A percentile compares a stretch with the other conserved stretches of the same genome.
phyloP scores from a whole-genome alignment of 2,113 vertebrate species.

The Pheucticus melanocephalus region DNA sequence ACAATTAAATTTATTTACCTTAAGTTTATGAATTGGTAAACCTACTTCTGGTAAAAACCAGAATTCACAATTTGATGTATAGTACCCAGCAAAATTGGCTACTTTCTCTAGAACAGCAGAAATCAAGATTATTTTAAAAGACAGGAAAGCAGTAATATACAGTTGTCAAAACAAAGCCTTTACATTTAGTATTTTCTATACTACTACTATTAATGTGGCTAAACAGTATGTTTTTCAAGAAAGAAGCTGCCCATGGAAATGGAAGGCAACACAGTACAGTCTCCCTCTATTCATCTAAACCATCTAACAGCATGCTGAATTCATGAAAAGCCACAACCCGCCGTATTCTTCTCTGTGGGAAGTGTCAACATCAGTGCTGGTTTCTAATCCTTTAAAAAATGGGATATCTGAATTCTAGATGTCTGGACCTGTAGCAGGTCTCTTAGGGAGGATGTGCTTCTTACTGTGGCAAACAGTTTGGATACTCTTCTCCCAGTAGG shows the following conservation, averaged over 20 bases:
- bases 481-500: background rate
- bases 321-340: background rate
- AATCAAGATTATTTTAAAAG: background rate
- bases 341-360: background rate
- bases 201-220: background rate
- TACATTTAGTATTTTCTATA: background rate
- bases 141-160: background rate
- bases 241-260: background rate
- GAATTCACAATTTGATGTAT: background rate
- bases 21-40: background rate
- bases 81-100: background rate
- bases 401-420: background rate
- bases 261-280: background rate
- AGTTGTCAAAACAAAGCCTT: background rate
- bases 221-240: background rate
- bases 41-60: background rate
- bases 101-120: background rate
- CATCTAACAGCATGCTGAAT: background rate
- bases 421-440: background rate
- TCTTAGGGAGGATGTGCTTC: background rate
- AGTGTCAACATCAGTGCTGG: background rate
- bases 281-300: background rate
- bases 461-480: background rate
- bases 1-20: background rate
- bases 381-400: background rate